phyloP scores from a whole-genome alignment of 2,113 vertebrate species.

The Jaculus jaculus region DNA sequence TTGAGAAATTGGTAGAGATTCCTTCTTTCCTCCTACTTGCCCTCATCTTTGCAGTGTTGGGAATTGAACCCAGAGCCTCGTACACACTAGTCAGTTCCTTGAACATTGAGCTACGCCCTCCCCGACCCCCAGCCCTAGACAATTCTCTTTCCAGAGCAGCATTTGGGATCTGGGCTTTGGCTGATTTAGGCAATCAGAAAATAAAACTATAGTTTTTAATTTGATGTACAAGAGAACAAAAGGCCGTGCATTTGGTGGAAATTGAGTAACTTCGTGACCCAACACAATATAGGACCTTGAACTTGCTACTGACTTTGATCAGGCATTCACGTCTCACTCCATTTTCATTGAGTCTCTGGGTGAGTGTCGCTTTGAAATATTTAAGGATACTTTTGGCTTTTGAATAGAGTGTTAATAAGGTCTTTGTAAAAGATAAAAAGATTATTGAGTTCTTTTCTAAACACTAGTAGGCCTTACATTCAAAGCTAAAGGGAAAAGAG shows the following conservation, averaged over 20 bases:
- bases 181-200: background rate
- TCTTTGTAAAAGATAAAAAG: background rate
- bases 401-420: conserved; percentile 43
- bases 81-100: background rate
- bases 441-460: conserved; percentile 32
- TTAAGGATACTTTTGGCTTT: conserved; percentile 44
- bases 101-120: background rate
- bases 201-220: conserved; percentile 46
- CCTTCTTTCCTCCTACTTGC: background rate
- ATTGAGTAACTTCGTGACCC: background rate
- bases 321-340: conserved; percentile 3
- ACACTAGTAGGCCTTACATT: background rate
- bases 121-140: background rate
- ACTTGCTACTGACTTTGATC: conserved; percentile 4
- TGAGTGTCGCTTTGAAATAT: conserved; percentile 46
- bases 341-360: conserved; percentile 5
- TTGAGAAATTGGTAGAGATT: conserved; percentile 33
- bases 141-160: conserved; percentile 60
- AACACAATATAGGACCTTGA: background rate
- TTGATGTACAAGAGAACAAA: background rate
- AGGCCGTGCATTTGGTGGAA: background rate
- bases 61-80: background rate
- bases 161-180: conserved; percentile 15
- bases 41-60: background rate
- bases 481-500: conserved; percentile 42